Percentiles rank a stretch among this genome's conserved stretches.
phyloP scores from a whole-genome alignment of 1,140 invertebrate species.

The Atta colombica region DNA sequence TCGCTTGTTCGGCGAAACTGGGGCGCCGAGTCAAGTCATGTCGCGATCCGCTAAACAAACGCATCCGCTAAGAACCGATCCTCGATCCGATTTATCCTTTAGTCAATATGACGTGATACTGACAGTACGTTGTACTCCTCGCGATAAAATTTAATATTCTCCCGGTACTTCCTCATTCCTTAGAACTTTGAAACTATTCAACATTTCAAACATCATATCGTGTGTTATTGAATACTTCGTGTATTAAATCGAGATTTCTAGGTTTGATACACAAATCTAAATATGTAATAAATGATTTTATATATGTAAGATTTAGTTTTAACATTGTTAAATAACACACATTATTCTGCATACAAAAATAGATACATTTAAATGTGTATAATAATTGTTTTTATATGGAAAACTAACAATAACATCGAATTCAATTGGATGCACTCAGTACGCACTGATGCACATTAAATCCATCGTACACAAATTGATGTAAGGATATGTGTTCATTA shows the following conservation, averaged over 20 bases:
- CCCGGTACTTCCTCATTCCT: not conserved
- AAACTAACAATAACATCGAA: too few species aligned
- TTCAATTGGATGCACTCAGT: too few species aligned
- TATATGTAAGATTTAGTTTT: too few species aligned
- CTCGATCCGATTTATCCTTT: not conserved
- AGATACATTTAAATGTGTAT: too few species aligned
- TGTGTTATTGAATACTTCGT: not conserved
- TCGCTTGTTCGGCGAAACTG: conserved; percentile 24
- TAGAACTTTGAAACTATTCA: not conserved
- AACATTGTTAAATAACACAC: too few species aligned
- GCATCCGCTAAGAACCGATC: conserved; percentile 20
- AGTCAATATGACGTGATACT: not conserved
- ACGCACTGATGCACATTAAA: too few species aligned
- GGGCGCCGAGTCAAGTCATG: not conserved
- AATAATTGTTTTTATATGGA: too few species aligned
- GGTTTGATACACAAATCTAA: not conserved
- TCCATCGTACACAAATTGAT: too few species aligned
- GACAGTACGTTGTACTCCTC: not conserved
- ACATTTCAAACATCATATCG: not conserved
- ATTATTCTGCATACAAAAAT: too few species aligned
- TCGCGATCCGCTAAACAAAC: conserved; percentile 12
- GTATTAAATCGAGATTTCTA: not conserved
- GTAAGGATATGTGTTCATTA: too few species aligned
- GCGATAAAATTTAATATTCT: not conserved
- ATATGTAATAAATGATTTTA: too few species aligned